Base-by-base conservation (phyloP, 2,888 invertebrate species). In the Helobdella robusta region DNA sequence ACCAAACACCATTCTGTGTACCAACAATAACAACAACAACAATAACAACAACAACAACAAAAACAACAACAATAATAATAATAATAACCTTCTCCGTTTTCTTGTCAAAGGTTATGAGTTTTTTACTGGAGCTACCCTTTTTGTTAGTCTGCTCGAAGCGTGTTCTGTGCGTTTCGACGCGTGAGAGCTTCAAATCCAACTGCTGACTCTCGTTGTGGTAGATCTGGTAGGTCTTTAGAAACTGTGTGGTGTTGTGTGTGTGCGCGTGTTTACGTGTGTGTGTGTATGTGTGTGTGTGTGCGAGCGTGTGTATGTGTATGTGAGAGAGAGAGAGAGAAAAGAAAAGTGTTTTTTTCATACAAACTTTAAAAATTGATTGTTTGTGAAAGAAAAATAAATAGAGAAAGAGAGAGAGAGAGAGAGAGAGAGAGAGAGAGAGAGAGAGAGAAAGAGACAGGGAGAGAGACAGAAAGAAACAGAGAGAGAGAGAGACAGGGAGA, bases 141-240 rank as follows among this genome's bases (percentile, higher is more conserved):
- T 74, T 81, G 58, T 77, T 74, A 68, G 78, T 67, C 77, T 80
- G 80, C 74, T 85, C 85, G 73, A 84, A 83, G 79, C 89, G 88
- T 76, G 83, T 83, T 73, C 88, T 85, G 81, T 89, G 89, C 70
- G 85, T 85, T 81, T 90, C 89, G 68, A 87, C 84, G 68, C 75
- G 73, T 68, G 87, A 84, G 74, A 92, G 83, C 81, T 92, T 92
- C 71, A 85, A 84, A 77, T 92, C 91, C 1, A 91, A 89, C 75
- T 87, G 87, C 75, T 89, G 85, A 79, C 88, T 87, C 76, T 89
- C 90, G n/a, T 86, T 85, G 76, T 90, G 89, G 80, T 91, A 90
- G 67, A 87, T 85, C 76, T 91, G 91, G 83, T 92, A 93, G 72
- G 91, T 90, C 83, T 94, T 94, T 87, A 91, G 91, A 59, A 91